A percentile compares a stretch with the other conserved stretches of the same genome.
Evolutionary conservation across 2,113 vertebrate genomes (phyloP).

Genomic region (Toxotes jaculatrix): DNA sequence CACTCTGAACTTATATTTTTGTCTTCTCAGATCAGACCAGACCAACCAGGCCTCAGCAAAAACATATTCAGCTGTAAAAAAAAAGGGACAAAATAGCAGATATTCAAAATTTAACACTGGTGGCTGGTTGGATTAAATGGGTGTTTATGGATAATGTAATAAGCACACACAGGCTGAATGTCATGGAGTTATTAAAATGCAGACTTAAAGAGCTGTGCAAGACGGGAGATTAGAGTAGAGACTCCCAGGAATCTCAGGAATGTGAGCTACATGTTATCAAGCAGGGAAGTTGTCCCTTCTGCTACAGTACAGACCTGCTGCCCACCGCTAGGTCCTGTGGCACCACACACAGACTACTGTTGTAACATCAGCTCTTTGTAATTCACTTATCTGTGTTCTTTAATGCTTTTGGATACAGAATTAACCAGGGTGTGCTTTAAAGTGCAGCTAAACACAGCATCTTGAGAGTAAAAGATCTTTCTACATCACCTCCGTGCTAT

Average conservation of each 20-base stretch:
- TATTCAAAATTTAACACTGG: constrained; percentile 48
- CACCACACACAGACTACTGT: constrained; percentile 23
- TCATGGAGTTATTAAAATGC: constrained; percentile 39
- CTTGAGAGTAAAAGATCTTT: neutral
- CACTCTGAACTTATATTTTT: constrained; percentile 32
- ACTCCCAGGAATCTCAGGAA: constrained; percentile 60
- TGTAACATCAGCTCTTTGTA: constrained; percentile 13
- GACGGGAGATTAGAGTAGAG: constrained; percentile 21
- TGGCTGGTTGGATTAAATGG: constrained; percentile 20
- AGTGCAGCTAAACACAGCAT: constrained; percentile 3
- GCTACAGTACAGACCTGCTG: constrained; percentile 42
- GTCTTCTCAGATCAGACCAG: constrained; percentile 24
- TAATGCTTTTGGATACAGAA: constrained; percentile 6
- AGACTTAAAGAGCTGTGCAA: constrained; percentile 20
- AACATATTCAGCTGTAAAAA: constrained; percentile 42
- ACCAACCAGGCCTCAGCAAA: constrained; percentile 27
- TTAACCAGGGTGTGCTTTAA: constrained; percentile 7
- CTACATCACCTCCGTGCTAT: neutral
- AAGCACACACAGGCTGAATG: constrained; percentile 40
- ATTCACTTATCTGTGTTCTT: neutral
- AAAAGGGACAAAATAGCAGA: constrained; percentile 38
- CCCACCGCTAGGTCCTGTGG: constrained; percentile 16
- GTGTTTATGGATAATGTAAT: constrained; percentile 58
- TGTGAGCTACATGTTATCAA: constrained; percentile 64
- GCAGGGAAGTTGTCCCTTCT: constrained; percentile 51